Evolutionary conservation across 2,888 invertebrate genomes (phyloP).

Genomic region (Drosophila hamatofila): DNA sequence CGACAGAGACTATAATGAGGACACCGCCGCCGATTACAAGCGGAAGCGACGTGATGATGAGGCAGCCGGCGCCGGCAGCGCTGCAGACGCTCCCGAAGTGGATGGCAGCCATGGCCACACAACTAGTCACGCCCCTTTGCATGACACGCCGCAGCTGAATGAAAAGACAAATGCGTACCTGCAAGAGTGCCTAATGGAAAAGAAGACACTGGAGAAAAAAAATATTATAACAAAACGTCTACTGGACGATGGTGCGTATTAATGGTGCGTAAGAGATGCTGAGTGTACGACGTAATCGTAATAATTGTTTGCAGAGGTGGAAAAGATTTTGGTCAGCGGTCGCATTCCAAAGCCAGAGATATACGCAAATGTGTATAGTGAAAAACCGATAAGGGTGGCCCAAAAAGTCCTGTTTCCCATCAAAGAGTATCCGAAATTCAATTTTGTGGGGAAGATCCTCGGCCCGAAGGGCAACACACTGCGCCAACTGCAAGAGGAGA

Average conservation of each 20-base stretch:
- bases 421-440: constrained; percentile 87
- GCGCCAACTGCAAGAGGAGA: constrained; percentile 96
- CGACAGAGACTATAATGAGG: constrained; percentile 84
- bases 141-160: constrained; percentile 86
- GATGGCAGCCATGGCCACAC: constrained; percentile 69
- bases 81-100: constrained; percentile 68
- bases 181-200: constrained; percentile 90
- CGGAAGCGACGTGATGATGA: constrained; percentile 83
- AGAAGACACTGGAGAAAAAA: constrained; percentile 89
- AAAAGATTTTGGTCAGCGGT: constrained; percentile 93
- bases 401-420: constrained; percentile 84
- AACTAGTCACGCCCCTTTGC: constrained; percentile 69
- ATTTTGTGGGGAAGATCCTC: constrained; percentile 97
- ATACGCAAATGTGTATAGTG: constrained; percentile 84
- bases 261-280: constrained; percentile 13
- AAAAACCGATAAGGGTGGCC: constrained; percentile 84
- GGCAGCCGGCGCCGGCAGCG: constrained; percentile 64
- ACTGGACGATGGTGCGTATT: constrained; percentile 89
- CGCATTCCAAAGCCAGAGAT: constrained; percentile 86
- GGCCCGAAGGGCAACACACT: constrained; percentile 97
- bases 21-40: constrained; percentile 83
- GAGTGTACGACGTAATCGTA: background rate
- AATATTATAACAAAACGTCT: constrained; percentile 89
- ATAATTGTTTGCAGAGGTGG: constrained; percentile 83
- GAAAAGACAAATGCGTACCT: constrained; percentile 92